Conservation (phyloP, 2,888 invertebrate species). For the Mimas tiliae region DNA sequence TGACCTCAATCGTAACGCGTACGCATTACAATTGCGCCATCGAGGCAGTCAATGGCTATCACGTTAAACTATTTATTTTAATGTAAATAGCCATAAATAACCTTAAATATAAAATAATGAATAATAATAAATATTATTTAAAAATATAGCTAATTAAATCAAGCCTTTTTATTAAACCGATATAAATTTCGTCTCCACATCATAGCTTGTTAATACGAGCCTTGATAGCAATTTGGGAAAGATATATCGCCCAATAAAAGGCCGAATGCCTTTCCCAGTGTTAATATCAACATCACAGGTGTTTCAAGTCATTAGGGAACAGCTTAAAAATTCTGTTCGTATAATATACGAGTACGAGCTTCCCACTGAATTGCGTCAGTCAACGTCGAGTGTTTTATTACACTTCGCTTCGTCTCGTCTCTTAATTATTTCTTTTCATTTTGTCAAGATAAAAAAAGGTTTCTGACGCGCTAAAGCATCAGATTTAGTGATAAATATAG, state of each 20-base stretch:
- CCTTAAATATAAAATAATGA: too few species aligned
- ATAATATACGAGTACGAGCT: slow-evolving; percentile 45
- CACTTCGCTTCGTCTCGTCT: slow-evolving; percentile 68
- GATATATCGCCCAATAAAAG: slow-evolving; percentile 27
- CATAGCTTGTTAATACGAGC: slow-evolving; percentile 1
- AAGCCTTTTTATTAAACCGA: background rate
- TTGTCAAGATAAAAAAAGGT: slow-evolving; percentile 59
- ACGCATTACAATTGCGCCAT: too few species aligned
- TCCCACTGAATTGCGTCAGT: slow-evolving; percentile 66
- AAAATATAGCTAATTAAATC: slow-evolving; percentile 8
- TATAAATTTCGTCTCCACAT: background rate
- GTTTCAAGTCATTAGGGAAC: slow-evolving; percentile 59
- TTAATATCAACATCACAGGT: slow-evolving; percentile 53
- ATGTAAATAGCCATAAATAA: too few species aligned
- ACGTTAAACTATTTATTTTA: too few species aligned
- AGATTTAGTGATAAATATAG: slow-evolving; percentile 80
- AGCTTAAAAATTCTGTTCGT: slow-evolving; percentile 54
- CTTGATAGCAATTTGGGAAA: slow-evolving; percentile 18
- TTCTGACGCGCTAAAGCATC: slow-evolving; percentile 66
- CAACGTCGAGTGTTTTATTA: slow-evolving; percentile 77
- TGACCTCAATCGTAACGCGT: too few species aligned
- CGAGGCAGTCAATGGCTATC: too few species aligned
- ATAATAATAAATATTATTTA: background rate
- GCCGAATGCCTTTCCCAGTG: slow-evolving; percentile 32
- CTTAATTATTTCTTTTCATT: slow-evolving; percentile 80